A percentile compares a stretch with the other conserved stretches of the same genome.
These are phyloP conservation scores for Chiridota heheva DNA, from an alignment of 35 echinoderm and acorn worm species.

Conservation along the genomic window DNA sequence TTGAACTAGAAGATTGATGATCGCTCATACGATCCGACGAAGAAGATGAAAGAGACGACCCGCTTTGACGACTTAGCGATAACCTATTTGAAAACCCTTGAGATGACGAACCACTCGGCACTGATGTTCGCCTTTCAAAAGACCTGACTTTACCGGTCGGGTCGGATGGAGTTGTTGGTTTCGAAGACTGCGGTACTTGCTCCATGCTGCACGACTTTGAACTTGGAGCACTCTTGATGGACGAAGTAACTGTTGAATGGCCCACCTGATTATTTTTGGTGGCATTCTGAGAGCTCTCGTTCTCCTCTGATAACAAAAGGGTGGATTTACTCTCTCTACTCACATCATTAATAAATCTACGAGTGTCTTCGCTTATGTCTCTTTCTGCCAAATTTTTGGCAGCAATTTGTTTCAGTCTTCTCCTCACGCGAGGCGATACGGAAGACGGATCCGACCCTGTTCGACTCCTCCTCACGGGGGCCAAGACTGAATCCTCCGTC, in stretches of 20 bases:
- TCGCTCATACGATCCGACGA: constrained; percentile 66
- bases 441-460: constrained; percentile 73
- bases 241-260: constrained; percentile 9
- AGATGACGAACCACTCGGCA: constrained; percentile 6
- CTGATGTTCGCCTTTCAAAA: constrained; percentile 13
- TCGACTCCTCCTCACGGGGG: constrained; percentile 38
- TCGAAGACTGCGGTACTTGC: constrained; percentile 38
- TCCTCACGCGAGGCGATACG: constrained; percentile 30
- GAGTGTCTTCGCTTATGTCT: constrained; percentile 74
- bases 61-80: constrained; percentile 24
- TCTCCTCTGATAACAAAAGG: constrained; percentile 49
- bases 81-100: constrained; percentile 45
- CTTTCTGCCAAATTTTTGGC: background rate
- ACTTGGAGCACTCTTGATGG: background rate
- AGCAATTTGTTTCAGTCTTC: constrained; percentile 10
- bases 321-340: constrained; percentile 65
- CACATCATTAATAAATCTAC: constrained; percentile 71
- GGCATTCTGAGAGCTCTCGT: constrained; percentile 1
- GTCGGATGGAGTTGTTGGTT: background rate
- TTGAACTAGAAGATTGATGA: constrained; percentile 62
- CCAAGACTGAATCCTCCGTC: constrained; percentile 21
- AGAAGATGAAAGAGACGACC: constrained; percentile 67
- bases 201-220: constrained; percentile 48
- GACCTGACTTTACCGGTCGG: background rate
- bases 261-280: constrained; percentile 17